Conservation (phyloP, 1,140 invertebrate species). For the Thaumetopoea pityocampa region DNA sequence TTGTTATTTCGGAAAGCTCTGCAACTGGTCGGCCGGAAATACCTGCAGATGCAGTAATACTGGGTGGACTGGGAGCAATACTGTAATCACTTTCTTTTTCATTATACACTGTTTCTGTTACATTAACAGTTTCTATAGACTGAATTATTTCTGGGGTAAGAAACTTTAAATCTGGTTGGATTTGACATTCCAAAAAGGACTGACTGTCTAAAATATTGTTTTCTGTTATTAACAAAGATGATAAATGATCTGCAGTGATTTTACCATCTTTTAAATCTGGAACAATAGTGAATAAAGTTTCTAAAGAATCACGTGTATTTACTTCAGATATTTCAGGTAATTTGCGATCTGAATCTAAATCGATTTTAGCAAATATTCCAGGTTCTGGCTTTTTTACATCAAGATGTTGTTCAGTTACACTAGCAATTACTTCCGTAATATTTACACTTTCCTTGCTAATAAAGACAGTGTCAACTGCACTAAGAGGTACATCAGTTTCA, state of each 20-base stretch:
- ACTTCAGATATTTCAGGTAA: constrained; percentile 47
- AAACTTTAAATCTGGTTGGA: constrained; percentile 34
- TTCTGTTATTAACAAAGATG: constrained; percentile 44
- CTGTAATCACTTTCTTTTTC: constrained; percentile 55
- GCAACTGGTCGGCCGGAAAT: constrained; percentile 45
- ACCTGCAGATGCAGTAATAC: constrained; percentile 29
- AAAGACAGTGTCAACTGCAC: constrained; percentile 33
- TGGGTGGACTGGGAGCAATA: constrained; percentile 15
- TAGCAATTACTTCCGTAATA: constrained; percentile 46
- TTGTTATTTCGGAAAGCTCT: constrained; percentile 37
- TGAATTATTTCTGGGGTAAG: constrained; percentile 34
- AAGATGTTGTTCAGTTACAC: constrained; percentile 29
- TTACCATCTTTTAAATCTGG: constrained; percentile 37
- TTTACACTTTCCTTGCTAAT: constrained; percentile 50
- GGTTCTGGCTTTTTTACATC: constrained; percentile 14
- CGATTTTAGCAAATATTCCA: constrained; percentile 36
- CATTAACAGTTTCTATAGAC: constrained; percentile 33
- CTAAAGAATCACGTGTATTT: constrained; percentile 35
- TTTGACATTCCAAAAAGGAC: constrained; percentile 24
- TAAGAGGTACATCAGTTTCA: constrained; percentile 21
- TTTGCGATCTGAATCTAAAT: constrained; percentile 47
- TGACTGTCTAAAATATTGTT: constrained; percentile 49
- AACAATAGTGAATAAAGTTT: constrained; percentile 20
- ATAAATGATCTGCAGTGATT: constrained; percentile 31
- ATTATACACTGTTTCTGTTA: constrained; percentile 43